Base-by-base conservation (phyloP, 2,888 invertebrate species). In the Plebejus melissa region DNA sequence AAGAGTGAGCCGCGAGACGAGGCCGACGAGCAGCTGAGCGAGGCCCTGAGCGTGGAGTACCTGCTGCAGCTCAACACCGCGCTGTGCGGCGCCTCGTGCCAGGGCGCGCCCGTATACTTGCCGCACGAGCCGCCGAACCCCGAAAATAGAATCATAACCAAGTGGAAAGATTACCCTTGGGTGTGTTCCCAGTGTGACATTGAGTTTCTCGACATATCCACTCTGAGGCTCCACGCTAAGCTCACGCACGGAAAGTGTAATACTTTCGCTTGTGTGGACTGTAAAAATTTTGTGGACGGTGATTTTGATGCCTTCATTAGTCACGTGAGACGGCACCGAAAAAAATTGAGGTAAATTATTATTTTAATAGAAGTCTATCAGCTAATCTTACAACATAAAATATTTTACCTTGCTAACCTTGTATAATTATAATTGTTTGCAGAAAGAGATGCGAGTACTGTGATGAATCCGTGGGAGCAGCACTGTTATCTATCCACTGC, bases 211-310 rank as follows among this genome's bases (percentile, higher is more conserved):
- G 87, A 89, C 74, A 79, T 91, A 36, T 85, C 85, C 0, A 89
- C 85, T 70, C 85, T 96, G 57, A 87, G 95, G 76, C 92, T 94
- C 1, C 96, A 96, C 82, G 94, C 94, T 72, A 94, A 94, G 78
- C 87, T 91, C 7, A 94, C 94, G 0, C 96, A 96, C 80, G 94
- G 94, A 70, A 95, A 95, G 80, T 94, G 94, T 78, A 91, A 94
- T 0, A 94, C 95, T 6, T 96, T 95, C 81, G 93, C 94, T 82
- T 96, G 96, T 83, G 94, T 95, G 32, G 95, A 96, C 81, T 96
- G 96, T 83, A 95, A 95, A 76, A 80, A 79, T 0, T 79, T 76
- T 70, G 95, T 94, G 80, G 93, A 95, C 16, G 94, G 94, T 69
- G 95, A 95, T 81, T 96, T 96, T 85, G 90, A 92, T 77, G 93